Evolutionary conservation across 1,140 invertebrate genomes (phyloP).

Genomic region (Panulirus ornatus): DNA sequence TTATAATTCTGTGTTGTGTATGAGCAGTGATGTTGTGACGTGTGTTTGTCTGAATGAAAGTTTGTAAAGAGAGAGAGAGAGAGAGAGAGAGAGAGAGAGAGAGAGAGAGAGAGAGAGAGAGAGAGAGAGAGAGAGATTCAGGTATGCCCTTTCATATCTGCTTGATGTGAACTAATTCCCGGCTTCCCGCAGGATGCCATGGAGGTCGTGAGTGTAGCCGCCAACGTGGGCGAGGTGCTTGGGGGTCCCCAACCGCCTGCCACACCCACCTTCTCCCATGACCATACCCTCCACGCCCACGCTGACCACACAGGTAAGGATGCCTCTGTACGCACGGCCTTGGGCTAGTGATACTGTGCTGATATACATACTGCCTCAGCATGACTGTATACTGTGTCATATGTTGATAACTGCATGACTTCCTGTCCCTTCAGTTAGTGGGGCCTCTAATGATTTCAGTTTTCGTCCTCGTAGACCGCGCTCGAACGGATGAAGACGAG

Average conservation of each 20-base stretch:
- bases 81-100: not conserved
- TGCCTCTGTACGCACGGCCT: no score
- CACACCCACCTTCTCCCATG: constrained; percentile 46
- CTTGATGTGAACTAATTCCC: not conserved
- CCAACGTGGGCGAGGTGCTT: constrained; percentile 55
- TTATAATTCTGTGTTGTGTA: not conserved
- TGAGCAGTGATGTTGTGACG: not conserved
- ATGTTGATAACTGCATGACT: not conserved
- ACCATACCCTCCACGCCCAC: constrained; percentile 44
- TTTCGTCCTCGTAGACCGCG: constrained; percentile 24
- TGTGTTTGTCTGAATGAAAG: no score
- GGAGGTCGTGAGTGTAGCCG: constrained; percentile 66
- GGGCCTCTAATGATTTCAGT: not conserved
- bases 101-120: no score
- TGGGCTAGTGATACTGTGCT: no score
- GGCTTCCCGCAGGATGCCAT: constrained; percentile 47
- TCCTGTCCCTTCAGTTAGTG: not conserved
- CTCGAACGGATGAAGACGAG: constrained; percentile 59
- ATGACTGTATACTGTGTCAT: not conserved
- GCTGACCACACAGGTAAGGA: constrained; percentile 44
- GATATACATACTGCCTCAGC: no score
- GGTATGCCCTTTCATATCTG: not conserved
- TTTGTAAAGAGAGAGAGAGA: not conserved
- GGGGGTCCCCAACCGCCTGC: constrained; percentile 46
- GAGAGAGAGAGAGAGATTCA: not conserved